Base-by-base conservation (phyloP, 2,888 invertebrate genomes). In the Gymnoscelis rufifasciata region DNA sequence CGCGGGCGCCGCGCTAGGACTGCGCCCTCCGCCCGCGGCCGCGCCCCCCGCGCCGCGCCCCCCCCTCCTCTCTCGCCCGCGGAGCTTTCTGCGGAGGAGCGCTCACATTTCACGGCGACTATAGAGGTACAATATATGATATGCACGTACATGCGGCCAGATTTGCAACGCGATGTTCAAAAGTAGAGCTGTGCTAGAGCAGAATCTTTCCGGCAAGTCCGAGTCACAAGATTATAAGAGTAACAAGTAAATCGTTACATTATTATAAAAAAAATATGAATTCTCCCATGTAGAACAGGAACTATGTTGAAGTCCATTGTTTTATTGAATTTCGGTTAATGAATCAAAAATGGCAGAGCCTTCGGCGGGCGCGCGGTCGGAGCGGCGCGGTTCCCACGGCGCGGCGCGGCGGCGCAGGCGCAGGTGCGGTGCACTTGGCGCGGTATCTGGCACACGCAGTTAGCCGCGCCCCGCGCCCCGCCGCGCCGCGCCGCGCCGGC, bases 61-160 rank as follows among this genome's bases (percentile, higher is more conserved):
- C 51, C 55, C 48, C 51, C 51, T 51, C 56, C 51, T 12, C 52
- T 58, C 54, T 52, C 61, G 52, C 42, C 52, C 43, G 45, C 52
- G 47, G 56, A 64, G 63, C 71, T 67, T 68, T 68, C 64, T 55
- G 58, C 58, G 54, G 39, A 56, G 57, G 56, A 59, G 56, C 71
- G 62, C 65, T 70, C 66, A 71, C 74, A 66, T 74, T 74, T 71
- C 69, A 71, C 72, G 71, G 72, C 71, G 61, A 59, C n/a, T n/a
- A n/a, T n/a, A n/a, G n/a, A n/a, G n/a, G n/a, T n/a, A n/a, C n/a
- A n/a, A n/a, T n/a, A n/a, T n/a, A n/a, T n/a, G n/a, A n/a, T n/a
- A n/a, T n/a, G n/a, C n/a, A n/a, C n/a, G n/a, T n/a, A n/a, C 5
- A 19, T 19, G 19, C 19, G 5, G 19, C 19, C 19, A 19, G 19